Conservation (phyloP, 1,140 invertebrate species). For the Penaeus indicus region DNA sequence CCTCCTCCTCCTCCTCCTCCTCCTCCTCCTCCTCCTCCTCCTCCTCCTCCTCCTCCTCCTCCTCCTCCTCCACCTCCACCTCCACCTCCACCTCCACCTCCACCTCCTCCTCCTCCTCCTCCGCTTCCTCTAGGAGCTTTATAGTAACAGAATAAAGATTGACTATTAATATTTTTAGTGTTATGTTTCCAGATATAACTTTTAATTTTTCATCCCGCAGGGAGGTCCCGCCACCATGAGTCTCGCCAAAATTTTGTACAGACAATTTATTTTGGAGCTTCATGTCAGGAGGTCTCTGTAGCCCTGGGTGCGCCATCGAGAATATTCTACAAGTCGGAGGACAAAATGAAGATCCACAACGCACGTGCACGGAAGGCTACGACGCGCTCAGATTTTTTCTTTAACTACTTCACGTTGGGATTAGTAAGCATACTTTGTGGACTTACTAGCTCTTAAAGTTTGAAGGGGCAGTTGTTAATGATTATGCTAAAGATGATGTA, state of each 20-base stretch:
- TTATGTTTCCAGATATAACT: background rate
- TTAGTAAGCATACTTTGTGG: slow-evolving; percentile 76
- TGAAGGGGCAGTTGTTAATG: too few relatives aligned
- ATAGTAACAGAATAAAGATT: too few relatives aligned
- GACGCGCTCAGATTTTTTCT: slow-evolving; percentile 91
- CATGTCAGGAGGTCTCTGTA: slow-evolving; percentile 86
- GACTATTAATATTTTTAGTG: background rate
- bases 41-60: too few relatives aligned
- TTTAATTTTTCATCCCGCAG: background rate
- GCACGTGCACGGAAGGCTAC: slow-evolving; percentile 86
- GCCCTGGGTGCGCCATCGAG: slow-evolving; percentile 81
- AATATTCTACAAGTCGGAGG: slow-evolving; percentile 95
- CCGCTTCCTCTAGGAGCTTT: too few relatives aligned
- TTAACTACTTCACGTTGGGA: slow-evolving; percentile 96
- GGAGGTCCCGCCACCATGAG: slow-evolving; percentile 48
- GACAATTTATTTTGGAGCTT: slow-evolving; percentile 82
- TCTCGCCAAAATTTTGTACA: slow-evolving; percentile 54
- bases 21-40: too few relatives aligned
- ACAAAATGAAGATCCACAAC: slow-evolving; percentile 98
- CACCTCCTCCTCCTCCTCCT: too few relatives aligned
- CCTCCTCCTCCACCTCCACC: too few relatives aligned
- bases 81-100: too few relatives aligned
- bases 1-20: too few relatives aligned
- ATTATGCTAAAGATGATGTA: too few relatives aligned
- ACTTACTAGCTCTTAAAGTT: too few relatives aligned